Conservation (phyloP, 2,113 vertebrate species). For the Cercocebus atys region DNA sequence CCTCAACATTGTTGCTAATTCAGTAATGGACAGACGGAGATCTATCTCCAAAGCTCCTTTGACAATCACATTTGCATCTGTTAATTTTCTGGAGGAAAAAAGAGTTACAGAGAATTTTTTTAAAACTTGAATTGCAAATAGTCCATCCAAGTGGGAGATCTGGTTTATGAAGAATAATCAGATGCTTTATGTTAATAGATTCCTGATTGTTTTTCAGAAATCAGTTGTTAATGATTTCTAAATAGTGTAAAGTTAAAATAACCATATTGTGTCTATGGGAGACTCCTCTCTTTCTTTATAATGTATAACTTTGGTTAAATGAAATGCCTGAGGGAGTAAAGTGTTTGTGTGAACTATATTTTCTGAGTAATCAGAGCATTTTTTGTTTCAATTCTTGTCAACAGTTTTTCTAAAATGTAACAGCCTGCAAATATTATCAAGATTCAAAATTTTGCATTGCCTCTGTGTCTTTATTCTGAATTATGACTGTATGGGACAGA, state of each 20-base stretch:
- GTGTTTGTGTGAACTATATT: neutral
- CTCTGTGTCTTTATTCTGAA: slow-evolving; percentile 30
- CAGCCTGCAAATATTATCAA: neutral
- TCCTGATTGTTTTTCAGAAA: neutral
- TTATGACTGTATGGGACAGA: neutral
- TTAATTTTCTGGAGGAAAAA: slow-evolving; percentile 19
- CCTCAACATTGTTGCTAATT: neutral
- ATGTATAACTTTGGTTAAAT: neutral
- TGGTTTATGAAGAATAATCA: neutral
- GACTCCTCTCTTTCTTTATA: slow-evolving; percentile 18
- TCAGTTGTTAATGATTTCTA: slow-evolving; percentile 36
- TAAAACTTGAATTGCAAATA: slow-evolving; percentile 32
- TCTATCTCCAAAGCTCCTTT: neutral
- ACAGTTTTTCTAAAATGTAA: slow-evolving; percentile 47
- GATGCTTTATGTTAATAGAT: neutral
- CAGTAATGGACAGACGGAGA: slow-evolving; percentile 26
- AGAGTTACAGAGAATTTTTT: slow-evolving; percentile 20
- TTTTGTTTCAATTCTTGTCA: slow-evolving; percentile 25
- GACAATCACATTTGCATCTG: slow-evolving; percentile 35
- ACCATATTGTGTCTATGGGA: neutral
- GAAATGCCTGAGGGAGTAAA: neutral
- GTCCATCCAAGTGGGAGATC: neutral
- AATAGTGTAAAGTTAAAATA: slow-evolving; percentile 37
- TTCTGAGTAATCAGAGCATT: slow-evolving; percentile 15
- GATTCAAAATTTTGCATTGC: slow-evolving; percentile 20